phyloP scores from a whole-genome alignment of 2,888 invertebrate genomes.

The Tridacna gigas region DNA sequence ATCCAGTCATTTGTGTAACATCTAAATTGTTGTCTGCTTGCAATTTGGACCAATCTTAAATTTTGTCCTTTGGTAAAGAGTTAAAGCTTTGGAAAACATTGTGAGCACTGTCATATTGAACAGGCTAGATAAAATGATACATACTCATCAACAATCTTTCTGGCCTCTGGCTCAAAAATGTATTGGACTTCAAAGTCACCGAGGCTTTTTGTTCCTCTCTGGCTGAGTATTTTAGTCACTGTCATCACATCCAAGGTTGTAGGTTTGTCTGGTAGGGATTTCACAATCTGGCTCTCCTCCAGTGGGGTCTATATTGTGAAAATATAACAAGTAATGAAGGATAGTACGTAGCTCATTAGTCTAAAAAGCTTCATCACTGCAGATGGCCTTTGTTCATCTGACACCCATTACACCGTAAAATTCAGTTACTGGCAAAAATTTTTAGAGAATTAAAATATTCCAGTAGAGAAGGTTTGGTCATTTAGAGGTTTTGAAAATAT shows the following conservation, averaged over 20 bases:
- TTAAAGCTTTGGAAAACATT: not conserved
- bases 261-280: constrained; percentile 82
- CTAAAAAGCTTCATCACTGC: too few relatives aligned
- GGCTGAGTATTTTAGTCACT: constrained; percentile 85
- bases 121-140: too few relatives aligned
- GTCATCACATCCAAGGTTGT: constrained; percentile 85
- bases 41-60: too few relatives aligned
- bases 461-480: too few relatives aligned
- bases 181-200: constrained; percentile 85
- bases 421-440: too few relatives aligned
- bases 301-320: constrained; percentile 51
- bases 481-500: not conserved
- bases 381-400: too few relatives aligned
- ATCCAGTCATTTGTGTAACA: too few relatives aligned
- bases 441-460: too few relatives aligned
- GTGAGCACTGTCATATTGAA: too few relatives aligned
- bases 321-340: not conserved
- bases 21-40: not conserved
- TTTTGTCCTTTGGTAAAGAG: constrained; percentile 1
- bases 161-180: constrained; percentile 83
- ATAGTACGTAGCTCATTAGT: too few relatives aligned
- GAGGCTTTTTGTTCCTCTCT: constrained; percentile 83
- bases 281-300: constrained; percentile 82
- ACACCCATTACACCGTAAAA: too few relatives aligned
- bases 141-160: constrained; percentile 78